Evolutionary conservation across 2,888 invertebrate genomes (phyloP).

Genomic region (Sinelater perroti): DNA sequence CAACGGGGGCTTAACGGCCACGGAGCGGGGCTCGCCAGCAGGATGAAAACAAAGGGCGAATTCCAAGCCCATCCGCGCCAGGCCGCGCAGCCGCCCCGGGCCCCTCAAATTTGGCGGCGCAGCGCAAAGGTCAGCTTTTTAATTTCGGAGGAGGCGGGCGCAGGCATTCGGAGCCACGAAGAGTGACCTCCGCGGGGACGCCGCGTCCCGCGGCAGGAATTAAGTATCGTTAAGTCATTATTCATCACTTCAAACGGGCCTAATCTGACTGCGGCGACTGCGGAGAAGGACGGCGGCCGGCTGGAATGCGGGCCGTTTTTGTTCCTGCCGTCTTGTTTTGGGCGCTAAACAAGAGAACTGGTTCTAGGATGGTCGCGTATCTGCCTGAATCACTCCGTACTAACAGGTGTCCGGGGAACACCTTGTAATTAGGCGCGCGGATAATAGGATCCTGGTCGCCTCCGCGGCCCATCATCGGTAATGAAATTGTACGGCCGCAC

Average conservation of each 20-base stretch:
- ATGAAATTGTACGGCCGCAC: neutral
- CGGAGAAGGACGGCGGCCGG: neutral
- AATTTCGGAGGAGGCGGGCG: slow-evolving; percentile 24
- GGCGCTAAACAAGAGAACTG: slow-evolving; percentile 17
- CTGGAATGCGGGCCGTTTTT: slow-evolving; percentile 23
- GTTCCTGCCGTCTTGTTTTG: slow-evolving; percentile 20
- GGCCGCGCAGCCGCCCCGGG: neutral
- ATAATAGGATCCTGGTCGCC: slow-evolving; percentile 4
- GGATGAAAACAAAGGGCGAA: too few species aligned
- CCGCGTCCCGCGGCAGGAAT: slow-evolving; percentile 22
- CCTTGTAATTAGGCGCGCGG: slow-evolving; percentile 11
- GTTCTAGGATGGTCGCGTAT: slow-evolving; percentile 16
- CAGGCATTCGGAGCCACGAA: slow-evolving; percentile 16
- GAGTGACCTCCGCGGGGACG: slow-evolving; percentile 16
- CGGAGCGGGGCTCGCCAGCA: too few species aligned
- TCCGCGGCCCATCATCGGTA: neutral
- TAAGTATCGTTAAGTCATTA: slow-evolving; percentile 35
- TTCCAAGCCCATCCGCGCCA: too few species aligned
- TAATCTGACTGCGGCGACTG: neutral
- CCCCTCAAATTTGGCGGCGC: slow-evolving; percentile 1
- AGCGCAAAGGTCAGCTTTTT: slow-evolving; percentile 23
- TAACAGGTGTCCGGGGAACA: slow-evolving; percentile 16
- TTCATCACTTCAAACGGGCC: slow-evolving; percentile 28
- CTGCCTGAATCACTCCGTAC: slow-evolving; percentile 11
- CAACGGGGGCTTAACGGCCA: too few species aligned